Conservation (phyloP, 2,113 vertebrate species). For the Mirounga angustirostris region DNA sequence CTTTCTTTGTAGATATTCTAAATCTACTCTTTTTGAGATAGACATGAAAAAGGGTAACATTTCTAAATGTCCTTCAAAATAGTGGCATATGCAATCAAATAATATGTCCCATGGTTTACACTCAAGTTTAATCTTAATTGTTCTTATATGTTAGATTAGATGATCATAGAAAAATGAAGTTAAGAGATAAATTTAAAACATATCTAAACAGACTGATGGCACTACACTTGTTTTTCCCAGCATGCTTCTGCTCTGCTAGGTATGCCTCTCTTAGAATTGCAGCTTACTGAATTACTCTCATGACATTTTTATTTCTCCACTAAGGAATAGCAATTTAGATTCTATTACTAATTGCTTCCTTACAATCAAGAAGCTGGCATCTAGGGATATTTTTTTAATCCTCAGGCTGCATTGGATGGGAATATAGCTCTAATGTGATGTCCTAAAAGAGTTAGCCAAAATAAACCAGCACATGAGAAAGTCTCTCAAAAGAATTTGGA, state of each 20-base stretch:
- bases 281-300: constrained; percentile 57
- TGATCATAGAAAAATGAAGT: neutral
- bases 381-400: constrained; percentile 66
- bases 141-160: neutral
- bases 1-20: neutral
- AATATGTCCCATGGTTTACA: neutral
- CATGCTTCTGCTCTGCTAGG: constrained; percentile 49
- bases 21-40: neutral
- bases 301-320: constrained; percentile 73
- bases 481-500: constrained; percentile 52
- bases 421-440: constrained; percentile 57
- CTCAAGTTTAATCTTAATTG: neutral
- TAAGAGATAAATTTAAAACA: neutral
- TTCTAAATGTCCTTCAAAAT: neutral
- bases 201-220: neutral
- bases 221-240: neutral
- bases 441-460: constrained; percentile 65
- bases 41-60: neutral
- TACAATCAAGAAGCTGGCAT: constrained; percentile 77
- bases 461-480: neutral
- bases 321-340: constrained; percentile 80
- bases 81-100: neutral
- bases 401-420: constrained; percentile 59
- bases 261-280: constrained; percentile 61
- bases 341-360: constrained; percentile 80